Evolutionary conservation across 2,113 vertebrate genomes (phyloP).

Genomic region (Prinia subflava): DNA sequence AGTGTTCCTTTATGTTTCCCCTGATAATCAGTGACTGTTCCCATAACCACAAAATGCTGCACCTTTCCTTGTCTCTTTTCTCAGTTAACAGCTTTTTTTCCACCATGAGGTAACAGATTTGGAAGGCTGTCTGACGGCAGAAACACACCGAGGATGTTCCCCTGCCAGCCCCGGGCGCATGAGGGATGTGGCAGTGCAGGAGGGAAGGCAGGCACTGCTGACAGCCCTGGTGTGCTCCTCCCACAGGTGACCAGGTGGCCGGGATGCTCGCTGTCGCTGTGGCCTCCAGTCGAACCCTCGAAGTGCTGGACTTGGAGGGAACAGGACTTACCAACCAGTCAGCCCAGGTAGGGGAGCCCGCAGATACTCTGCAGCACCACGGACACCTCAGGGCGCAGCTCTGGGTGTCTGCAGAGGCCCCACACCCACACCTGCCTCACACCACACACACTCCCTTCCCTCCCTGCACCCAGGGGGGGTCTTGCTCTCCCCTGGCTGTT

Average conservation of each 20-base stretch:
- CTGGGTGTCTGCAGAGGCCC: neutral
- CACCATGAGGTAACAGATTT: neutral
- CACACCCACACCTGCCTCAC: neutral
- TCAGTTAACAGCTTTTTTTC: neutral
- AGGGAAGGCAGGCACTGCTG: neutral
- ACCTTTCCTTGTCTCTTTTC: neutral
- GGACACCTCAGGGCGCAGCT: neutral
- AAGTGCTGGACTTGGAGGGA: conserved; percentile 93
- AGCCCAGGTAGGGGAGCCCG: conserved; percentile 80
- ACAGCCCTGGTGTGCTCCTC: conserved; percentile 11
- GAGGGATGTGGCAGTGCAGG: neutral
- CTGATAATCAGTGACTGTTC: neutral
- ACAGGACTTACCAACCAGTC: conserved; percentile 94
- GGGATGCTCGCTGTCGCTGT: conserved; percentile 94
- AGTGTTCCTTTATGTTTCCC: neutral
- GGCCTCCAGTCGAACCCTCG: conserved; percentile 92
- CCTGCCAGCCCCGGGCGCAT: neutral
- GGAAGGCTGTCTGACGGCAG: neutral
- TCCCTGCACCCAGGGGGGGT: neutral
- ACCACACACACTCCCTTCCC: neutral
- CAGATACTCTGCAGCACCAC: neutral
- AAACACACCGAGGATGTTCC: neutral
- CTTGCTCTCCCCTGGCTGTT: neutral
- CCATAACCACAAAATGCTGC: neutral
- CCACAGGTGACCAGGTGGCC: conserved; percentile 89